A percentile compares a stretch with the other conserved stretches of the same genome.
phyloP scores from a whole-genome alignment of 2,888 invertebrate genomes.

The Latrodectus hesperus region DNA sequence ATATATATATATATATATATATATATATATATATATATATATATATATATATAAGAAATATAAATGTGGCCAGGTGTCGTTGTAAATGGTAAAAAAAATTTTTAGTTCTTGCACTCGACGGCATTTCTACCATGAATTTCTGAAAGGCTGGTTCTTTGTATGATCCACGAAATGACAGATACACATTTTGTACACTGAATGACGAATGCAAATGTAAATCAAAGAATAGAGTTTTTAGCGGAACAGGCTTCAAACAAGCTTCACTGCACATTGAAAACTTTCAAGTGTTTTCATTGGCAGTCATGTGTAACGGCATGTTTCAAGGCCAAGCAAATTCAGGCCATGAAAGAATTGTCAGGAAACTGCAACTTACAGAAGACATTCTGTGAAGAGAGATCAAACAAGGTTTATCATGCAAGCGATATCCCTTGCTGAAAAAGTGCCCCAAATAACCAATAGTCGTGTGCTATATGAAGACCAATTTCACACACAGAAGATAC shows the following conservation, averaged over 20 bases:
- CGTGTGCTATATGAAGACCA: conserved; percentile 1
- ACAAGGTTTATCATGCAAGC: conserved; percentile 3
- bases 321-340: conserved; percentile 12
- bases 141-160: background rate
- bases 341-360: conserved; percentile 16
- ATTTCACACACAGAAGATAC: conserved; percentile 25
- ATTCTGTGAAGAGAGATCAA: conserved; percentile 9
- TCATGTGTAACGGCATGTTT: conserved; percentile 8
- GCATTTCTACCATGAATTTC: background rate
- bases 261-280: conserved; percentile 6
- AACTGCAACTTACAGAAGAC: conserved; percentile 2
- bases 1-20: too few species aligned
- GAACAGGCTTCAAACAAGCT: background rate
- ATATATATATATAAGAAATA: too few species aligned
- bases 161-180: background rate
- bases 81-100: background rate
- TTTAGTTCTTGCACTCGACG: background rate
- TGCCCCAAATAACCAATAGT: conserved; percentile 8
- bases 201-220: background rate
- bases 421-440: conserved; percentile 22
- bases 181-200: conserved; percentile 1
- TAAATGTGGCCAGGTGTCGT: background rate
- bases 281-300: background rate
- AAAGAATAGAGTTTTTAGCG: background rate
- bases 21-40: too few species aligned